These are phyloP conservation scores for Gobio occitaniae DNA, from an alignment of 2,797 vertebrate genomes.

Conservation along the genomic window DNA sequence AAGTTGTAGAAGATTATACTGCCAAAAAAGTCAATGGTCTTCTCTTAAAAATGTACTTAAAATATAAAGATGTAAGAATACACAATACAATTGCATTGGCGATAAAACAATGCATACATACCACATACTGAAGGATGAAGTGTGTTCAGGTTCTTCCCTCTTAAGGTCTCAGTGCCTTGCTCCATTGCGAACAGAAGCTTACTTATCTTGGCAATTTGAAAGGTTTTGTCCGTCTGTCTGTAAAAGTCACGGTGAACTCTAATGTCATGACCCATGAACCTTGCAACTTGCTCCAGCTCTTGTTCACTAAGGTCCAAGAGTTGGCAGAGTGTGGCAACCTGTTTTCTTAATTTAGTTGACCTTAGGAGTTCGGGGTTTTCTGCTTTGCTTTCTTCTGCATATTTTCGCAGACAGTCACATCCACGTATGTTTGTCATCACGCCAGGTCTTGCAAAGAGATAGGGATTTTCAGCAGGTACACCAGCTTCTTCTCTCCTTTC, in stretches of 20 bases:
- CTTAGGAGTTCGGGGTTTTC: not conserved
- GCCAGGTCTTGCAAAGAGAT: too few species aligned
- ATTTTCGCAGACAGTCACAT: too few species aligned
- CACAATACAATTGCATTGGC: not conserved
- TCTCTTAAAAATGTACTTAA: not conserved
- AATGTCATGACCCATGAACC: slow-evolving; percentile 53
- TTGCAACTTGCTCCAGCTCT: slow-evolving; percentile 36
- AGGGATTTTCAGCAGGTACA: too few species aligned
- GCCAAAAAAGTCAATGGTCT: not conserved
- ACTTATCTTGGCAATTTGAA: slow-evolving; percentile 54
- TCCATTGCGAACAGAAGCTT: slow-evolving; percentile 61
- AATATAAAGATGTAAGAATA: not conserved
- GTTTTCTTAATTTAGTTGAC: not conserved
- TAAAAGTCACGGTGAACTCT: slow-evolving; percentile 34
- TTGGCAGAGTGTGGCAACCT: not conserved
- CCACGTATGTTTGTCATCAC: too few species aligned
- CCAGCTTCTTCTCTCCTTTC: not conserved
- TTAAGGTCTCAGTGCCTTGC: slow-evolving; percentile 10
- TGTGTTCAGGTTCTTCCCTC: slow-evolving; percentile 27
- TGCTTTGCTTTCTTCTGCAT: too few species aligned
- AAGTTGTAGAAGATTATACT: not conserved
- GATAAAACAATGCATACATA: not conserved
- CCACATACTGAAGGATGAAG: not conserved
- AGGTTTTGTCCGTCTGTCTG: slow-evolving; percentile 53
- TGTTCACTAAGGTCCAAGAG: not conserved